A percentile compares a stretch with the other conserved stretches of the same genome.
Evolutionary conservation across 2,113 vertebrate species (phyloP).

Genomic region (Rhagologus leucostigma): DNA sequence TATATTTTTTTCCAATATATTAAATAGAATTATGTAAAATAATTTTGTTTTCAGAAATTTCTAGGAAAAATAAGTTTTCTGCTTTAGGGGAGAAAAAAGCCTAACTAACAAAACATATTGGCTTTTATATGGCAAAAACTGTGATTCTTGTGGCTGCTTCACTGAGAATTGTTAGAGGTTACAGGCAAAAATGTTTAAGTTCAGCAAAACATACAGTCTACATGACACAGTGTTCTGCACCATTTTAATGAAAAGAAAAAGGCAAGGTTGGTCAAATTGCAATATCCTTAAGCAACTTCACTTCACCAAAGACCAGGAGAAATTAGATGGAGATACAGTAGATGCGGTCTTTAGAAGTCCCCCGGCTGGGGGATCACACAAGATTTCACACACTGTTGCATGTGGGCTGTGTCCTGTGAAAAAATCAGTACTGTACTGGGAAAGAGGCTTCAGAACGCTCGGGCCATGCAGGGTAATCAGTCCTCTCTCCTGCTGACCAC

Average conservation of each 20-base stretch:
- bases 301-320: not conserved
- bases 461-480: fast-evolving
- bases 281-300: not conserved
- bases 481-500: fast-evolving
- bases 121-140: not conserved
- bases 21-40: not conserved
- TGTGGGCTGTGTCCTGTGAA: not conserved
- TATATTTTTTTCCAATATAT: not conserved
- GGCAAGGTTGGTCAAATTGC: not conserved
- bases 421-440: fast-evolving
- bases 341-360: not conserved
- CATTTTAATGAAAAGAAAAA: not conserved
- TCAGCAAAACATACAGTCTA: not conserved
- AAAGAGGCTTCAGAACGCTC: not conserved
- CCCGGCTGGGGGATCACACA: not conserved
- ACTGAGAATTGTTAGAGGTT: not conserved
- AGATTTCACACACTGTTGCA: not conserved
- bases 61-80: not conserved
- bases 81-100: not conserved
- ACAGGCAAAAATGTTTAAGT: not conserved
- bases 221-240: not conserved
- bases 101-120: not conserved
- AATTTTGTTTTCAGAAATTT: not conserved
- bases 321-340: not conserved
- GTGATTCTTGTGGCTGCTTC: not conserved